Base-by-base conservation (phyloP, 2,113 vertebrate species). In the Tamias sibiricus region DNA sequence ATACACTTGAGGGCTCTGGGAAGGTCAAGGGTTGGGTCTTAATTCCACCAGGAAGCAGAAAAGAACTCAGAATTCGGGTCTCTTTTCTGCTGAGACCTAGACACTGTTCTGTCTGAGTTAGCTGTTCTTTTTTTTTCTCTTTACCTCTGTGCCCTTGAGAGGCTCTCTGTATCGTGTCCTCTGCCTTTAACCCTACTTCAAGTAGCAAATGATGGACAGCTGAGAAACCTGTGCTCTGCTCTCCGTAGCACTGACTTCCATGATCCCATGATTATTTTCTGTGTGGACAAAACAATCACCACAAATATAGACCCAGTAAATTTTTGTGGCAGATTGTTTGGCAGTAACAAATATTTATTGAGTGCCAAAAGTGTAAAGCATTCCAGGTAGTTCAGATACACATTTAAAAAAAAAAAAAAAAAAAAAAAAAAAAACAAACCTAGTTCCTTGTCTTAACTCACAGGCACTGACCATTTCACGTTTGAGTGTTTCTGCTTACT, bases 231-330 rank as follows among this genome's bases (percentile, higher is more conserved):
- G 68, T 52, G 57, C 64, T 54, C 62, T 9, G 1, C 19, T 87
- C 72, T 90, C 84, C 40, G 54, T 68, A 72, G 85, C 47, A 95
- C 81, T 90, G 91, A 90, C 85, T 94, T 97, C 81, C n/a, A 30
- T 59, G 81, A 92, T 54, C 72, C 54, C 76, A 62, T n/a, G 35
- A 86, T 93, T 80, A 96, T 92, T 96, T 95, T 92, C 75, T 90
- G 92, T n/a, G 52, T 94, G 80, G 95, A 92, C 81, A 35, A 92
- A 85, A 85, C 66, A 92, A 90, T 24, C 85, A 90, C 59, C 44
- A 20, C 96, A 95, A 96, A 96, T n/a, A 97, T 64, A 96, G 90
- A 96, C 35, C 32, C 66, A 92, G 81, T 74, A 97, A 87, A 92
- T 64, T 94, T 86, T 96, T 92, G 72, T 96, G 89, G 77, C 81